phyloP scores from a whole-genome alignment of 2,888 invertebrate species.

The Amphimallon solstitiale region DNA sequence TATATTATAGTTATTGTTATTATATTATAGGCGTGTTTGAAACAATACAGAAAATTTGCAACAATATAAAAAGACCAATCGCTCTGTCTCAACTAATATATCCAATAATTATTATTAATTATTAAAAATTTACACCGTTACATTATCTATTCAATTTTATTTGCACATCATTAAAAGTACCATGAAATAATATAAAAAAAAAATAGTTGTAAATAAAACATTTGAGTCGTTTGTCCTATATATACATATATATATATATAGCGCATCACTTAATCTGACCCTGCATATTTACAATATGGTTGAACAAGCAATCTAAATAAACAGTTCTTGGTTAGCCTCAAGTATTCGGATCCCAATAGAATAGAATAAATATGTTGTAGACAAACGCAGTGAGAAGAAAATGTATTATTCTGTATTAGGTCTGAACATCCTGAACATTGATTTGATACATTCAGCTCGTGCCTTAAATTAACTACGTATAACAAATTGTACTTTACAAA shows the following conservation, averaged over 20 bases:
- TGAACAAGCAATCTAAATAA: constrained; percentile 56
- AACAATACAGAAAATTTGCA: too few species aligned
- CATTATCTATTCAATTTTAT: too few species aligned
- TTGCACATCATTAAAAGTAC: too few species aligned
- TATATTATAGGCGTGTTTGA: too few species aligned
- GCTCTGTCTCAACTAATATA: too few species aligned
- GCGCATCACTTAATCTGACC: constrained; percentile 28
- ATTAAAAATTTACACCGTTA: too few species aligned
- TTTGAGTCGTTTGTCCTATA: not conserved
- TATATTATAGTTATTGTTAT: too few species aligned
- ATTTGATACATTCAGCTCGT: not conserved
- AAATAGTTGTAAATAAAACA: not conserved
- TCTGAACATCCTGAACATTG: not conserved
- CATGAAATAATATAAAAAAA: not conserved
- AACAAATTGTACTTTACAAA: too few species aligned
- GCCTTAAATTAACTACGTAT: not conserved
- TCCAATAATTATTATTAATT: too few species aligned
- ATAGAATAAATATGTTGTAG: constrained; percentile 5
- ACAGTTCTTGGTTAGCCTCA: constrained; percentile 54
- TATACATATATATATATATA: too few species aligned
- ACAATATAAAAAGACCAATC: too few species aligned
- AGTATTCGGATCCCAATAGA: constrained; percentile 37
- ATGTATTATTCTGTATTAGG: not conserved
- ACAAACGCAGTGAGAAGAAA: not conserved
- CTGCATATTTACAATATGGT: constrained; percentile 44